Conservation (phyloP, 2,113 vertebrate genomes). For the Aegypius monachus region DNA sequence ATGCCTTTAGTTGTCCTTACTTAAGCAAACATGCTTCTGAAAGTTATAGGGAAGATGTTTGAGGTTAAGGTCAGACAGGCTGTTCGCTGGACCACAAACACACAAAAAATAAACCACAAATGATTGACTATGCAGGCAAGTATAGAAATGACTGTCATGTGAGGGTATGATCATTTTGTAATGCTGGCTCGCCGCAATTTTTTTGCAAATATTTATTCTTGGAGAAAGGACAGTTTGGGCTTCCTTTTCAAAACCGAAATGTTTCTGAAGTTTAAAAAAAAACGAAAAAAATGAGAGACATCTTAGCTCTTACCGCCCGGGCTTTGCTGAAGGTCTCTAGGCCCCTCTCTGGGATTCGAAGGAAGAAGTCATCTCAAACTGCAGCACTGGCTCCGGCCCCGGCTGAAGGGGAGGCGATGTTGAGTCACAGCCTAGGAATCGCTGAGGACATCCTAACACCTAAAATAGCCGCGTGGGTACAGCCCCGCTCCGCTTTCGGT, state of each 20-base stretch:
- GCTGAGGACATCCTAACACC: neutral
- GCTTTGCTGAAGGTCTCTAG: neutral
- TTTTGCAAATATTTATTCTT: constrained; percentile 20
- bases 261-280: neutral
- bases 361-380: neutral
- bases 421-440: neutral
- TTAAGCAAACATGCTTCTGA: neutral
- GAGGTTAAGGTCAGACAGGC: neutral
- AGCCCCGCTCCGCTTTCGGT: no score
- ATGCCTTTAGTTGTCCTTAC: neutral
- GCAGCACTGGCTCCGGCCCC: neutral
- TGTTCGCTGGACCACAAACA: neutral
- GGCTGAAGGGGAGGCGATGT: neutral
- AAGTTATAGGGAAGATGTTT: neutral
- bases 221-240: neutral
- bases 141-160: neutral
- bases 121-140: neutral
- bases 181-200: neutral
- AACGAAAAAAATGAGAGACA: neutral
- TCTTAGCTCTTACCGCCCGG: neutral
- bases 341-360: neutral
- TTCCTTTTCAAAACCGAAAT: neutral
- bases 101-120: neutral
- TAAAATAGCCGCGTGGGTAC: neutral
- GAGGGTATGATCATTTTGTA: neutral